Conservation (phyloP, 2,888 invertebrate genomes). For the Nezara viridula region DNA sequence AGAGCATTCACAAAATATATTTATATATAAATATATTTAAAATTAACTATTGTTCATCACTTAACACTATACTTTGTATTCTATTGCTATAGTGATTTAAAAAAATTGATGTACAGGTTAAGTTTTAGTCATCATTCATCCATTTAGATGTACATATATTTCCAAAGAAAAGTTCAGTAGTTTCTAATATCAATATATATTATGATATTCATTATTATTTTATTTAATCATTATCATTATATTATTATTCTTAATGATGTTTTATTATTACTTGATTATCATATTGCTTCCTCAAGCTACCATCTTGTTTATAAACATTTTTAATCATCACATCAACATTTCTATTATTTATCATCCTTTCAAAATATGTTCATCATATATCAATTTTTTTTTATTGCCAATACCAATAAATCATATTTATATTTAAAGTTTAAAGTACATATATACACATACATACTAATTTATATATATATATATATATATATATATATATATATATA, state of each 20-base stretch:
- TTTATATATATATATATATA: background rate
- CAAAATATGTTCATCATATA: constrained; percentile 64
- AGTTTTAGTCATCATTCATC: constrained; percentile 64
- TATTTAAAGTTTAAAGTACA: constrained; percentile 64
- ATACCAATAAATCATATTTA: constrained; percentile 64
- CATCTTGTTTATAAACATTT: constrained; percentile 50
- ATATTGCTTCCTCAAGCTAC: constrained; percentile 62
- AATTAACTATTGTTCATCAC: constrained; percentile 64
- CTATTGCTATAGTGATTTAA: constrained; percentile 61
- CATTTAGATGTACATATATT: constrained; percentile 64
- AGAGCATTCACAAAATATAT: constrained; percentile 64
- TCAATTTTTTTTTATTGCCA: constrained; percentile 64
- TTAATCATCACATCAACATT: constrained; percentile 63
- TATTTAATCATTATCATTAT: constrained; percentile 58
- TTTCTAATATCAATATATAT: constrained; percentile 57
- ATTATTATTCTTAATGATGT: constrained; percentile 60
- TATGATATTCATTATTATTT: constrained; percentile 64
- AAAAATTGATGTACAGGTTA: constrained; percentile 64
- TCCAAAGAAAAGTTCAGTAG: constrained; percentile 58
- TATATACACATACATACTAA: constrained; percentile 61
- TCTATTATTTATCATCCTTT: constrained; percentile 59
- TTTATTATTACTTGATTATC: constrained; percentile 62
- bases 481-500: background rate
- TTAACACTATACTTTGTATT: constrained; percentile 64
- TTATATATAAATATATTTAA: constrained; percentile 63